Conservation (phyloP, 1,140 invertebrate species). For the Anastatus disparis region DNA sequence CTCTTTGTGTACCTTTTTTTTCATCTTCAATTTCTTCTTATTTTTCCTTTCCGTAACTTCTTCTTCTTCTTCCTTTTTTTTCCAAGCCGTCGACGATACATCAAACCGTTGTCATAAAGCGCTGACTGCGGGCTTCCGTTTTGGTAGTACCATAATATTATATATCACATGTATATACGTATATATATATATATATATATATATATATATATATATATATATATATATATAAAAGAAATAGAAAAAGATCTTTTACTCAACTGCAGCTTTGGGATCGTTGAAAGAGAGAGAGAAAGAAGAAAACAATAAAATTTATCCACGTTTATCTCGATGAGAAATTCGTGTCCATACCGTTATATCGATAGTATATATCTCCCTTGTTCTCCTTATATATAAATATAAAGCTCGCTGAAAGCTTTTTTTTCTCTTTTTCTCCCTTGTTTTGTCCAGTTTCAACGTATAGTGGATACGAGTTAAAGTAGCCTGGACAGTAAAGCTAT, state of each 20-base stretch:
- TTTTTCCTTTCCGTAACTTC: background rate
- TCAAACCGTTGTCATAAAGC: constrained; percentile 37
- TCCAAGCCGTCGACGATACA: constrained; percentile 11
- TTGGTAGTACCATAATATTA: no score
- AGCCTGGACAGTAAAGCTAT: no score
- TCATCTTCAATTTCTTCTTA: background rate
- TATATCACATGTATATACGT: background rate
- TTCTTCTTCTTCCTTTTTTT: constrained; percentile 19
- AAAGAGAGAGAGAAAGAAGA: no score
- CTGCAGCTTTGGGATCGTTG: no score
- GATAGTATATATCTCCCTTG: no score
- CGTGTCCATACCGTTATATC: background rate
- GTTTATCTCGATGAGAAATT: constrained; percentile 34
- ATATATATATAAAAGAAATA: no score
- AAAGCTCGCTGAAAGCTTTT: no score
- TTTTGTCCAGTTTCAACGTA: no score
- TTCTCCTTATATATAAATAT: no score
- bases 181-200: constrained; percentile 6
- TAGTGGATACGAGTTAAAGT: no score
- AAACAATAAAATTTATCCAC: constrained; percentile 39
- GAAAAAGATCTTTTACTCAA: no score
- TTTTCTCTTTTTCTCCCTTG: no score
- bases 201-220: background rate
- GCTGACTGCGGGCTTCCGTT: constrained; percentile 24
- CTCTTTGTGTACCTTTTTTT: background rate